Evolutionary conservation across 2,797 vertebrate genomes (phyloP), one percentile per base, ranked within the genome.

Genomic region (Salmo trutta): DNA sequence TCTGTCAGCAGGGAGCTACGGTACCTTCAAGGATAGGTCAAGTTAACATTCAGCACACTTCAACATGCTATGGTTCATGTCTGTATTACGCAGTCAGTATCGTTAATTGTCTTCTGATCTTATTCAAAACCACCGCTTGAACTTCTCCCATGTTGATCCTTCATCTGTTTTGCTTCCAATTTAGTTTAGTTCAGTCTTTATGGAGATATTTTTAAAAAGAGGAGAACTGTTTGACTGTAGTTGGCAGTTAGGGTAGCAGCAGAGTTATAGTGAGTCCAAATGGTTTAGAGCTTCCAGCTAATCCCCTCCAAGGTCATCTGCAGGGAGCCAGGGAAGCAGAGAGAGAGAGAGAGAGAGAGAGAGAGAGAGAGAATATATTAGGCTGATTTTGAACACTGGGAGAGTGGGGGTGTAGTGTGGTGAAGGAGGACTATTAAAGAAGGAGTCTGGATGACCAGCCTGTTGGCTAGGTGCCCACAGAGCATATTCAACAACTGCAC

Each of bases 401-500:
- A 92, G 90, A 62, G 21, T 71, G 68, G 64, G 75, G 66, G 69
- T 71, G 77, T n/a, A 19, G 54, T 59, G 36, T 71, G 69, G 69
- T 79, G 56, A 74, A n/a, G 71, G 66, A 67, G 59, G 14, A 33
- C 68, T 59, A n/a, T 41, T 85, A 79, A 81, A 86, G 85, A 85
- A 73, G 79, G 51, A 81, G 76, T 82, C 86, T 87, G 92, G 81
- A 92, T 91, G 90, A 89, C 87, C 80, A 85, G 87, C 89, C 86
- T 92, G 92, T 92, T 97, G 97, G 96, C 95, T 53, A 87, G 29
- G 87, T 90, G 95, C 95, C 96, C 93, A 90, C 85, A 85, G 88
- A 91, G 89, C 93, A 93, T 93, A 95, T 96, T 96, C 95, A 94
- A 93, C 91, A 92, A 0, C 95, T 93, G 91, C 95, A 98, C 96